A percentile compares a stretch with the other conserved stretches of the same genome.
Conservation (phyloP, 2,113 vertebrate genomes). For the Neolamprologus brichardi region DNA sequence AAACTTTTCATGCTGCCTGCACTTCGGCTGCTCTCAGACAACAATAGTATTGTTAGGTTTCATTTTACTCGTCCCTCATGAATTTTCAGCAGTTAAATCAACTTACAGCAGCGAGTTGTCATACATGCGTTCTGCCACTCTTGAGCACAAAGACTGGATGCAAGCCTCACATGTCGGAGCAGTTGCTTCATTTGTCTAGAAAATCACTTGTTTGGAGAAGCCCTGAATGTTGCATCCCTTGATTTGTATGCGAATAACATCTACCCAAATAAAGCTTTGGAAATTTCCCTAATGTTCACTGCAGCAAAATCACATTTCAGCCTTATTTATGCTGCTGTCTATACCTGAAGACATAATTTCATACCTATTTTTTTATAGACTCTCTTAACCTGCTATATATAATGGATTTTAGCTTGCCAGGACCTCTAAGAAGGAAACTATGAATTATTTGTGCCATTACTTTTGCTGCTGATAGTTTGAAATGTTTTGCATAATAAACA, state of each 20-base stretch:
- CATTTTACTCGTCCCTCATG: background rate
- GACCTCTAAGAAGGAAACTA: constrained; percentile 5
- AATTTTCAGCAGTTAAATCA: constrained; percentile 10
- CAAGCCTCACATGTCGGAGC: constrained; percentile 7
- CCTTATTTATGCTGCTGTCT: constrained; percentile 21
- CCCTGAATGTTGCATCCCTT: constrained; percentile 38
- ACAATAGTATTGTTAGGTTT: background rate
- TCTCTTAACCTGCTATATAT: constrained; percentile 14
- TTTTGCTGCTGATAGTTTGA: constrained; percentile 41
- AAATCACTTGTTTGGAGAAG: constrained; percentile 46
- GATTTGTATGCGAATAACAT: constrained; percentile 54
- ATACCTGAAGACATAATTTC: constrained; percentile 34
- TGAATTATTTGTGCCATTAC: constrained; percentile 52
- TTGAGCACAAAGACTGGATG: background rate
- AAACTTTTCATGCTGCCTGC: background rate
- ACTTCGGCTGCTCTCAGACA: background rate
- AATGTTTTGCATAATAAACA: constrained; percentile 50
- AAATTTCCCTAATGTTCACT: constrained; percentile 57
- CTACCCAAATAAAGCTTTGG: constrained; percentile 34
- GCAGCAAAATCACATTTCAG: constrained; percentile 40
- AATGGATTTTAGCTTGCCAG: constrained; percentile 20
- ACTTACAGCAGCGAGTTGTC: background rate
- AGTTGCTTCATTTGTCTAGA: constrained; percentile 53
- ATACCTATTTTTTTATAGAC: constrained; percentile 10
- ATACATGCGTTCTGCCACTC: constrained; percentile 1